Evolutionary conservation across 2,888 invertebrate genomes (phyloP).

Genomic region (Rhaphigaster nebulosa): DNA sequence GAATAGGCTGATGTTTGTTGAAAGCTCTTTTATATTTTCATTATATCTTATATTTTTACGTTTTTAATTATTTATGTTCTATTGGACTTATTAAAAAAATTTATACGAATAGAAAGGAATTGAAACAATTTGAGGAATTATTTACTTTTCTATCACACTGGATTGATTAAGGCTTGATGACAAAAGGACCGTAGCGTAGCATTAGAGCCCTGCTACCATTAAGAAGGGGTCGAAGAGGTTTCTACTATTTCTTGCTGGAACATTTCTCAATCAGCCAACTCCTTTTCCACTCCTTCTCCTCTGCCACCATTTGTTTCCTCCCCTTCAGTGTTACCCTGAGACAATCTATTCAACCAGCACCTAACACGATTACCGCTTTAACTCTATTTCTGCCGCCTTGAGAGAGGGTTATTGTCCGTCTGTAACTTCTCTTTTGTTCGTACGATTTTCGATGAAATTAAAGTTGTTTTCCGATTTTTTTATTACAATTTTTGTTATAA

Average conservation of each 20-base stretch:
- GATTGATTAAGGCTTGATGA: background rate
- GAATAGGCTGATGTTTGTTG: too few relatives aligned
- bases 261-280: conserved; percentile 4
- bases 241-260: background rate
- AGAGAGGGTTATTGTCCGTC: background rate
- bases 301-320: background rate
- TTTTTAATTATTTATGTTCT: too few relatives aligned
- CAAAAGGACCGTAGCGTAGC: background rate
- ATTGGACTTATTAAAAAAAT: too few relatives aligned
- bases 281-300: background rate
- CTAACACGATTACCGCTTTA: background rate
- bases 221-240: background rate
- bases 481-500: too few relatives aligned
- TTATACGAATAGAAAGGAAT: background rate
- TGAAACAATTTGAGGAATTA: background rate
- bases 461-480: too few relatives aligned
- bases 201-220: background rate
- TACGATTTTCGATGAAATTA: background rate
- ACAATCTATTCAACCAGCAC: background rate
- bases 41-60: too few relatives aligned
- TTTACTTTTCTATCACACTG: background rate
- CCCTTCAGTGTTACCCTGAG: background rate
- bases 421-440: background rate
- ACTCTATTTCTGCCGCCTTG: background rate
- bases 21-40: too few relatives aligned